Evolutionary conservation across 2,797 vertebrate genomes (phyloP).

Genomic region (Darevskia mixta): DNA sequence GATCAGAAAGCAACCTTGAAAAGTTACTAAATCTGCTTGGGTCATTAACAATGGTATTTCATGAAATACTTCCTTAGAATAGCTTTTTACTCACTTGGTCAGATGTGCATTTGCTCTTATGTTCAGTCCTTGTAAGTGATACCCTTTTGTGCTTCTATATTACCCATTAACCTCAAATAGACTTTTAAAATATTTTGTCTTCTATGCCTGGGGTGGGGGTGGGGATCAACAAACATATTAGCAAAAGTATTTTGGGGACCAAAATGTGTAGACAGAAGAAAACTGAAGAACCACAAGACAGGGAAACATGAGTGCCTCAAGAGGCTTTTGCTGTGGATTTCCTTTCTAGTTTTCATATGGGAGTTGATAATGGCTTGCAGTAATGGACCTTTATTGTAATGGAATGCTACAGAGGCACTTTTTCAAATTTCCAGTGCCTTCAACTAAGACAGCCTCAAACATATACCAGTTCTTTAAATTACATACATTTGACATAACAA

Average conservation of each 20-base stretch:
- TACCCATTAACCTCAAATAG: conserved; percentile 55
- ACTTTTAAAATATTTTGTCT: conserved; percentile 59
- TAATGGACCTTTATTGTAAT: conserved; percentile 18
- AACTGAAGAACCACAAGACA: conserved; percentile 31
- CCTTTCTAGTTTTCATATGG: conserved; percentile 29
- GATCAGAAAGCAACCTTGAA: conserved; percentile 53
- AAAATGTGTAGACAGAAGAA: conserved; percentile 18
- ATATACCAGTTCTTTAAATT: conserved; percentile 8
- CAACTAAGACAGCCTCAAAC: neutral
- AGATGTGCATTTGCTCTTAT: conserved; percentile 36
- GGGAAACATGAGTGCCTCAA: conserved; percentile 26
- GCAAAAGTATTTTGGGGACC: neutral
- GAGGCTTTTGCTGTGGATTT: conserved; percentile 5
- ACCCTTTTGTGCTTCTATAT: conserved; percentile 45
- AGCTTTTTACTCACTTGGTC: conserved; percentile 50
- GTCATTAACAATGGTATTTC: conserved; percentile 45
- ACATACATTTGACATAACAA: conserved; percentile 9
- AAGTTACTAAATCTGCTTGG: conserved; percentile 43
- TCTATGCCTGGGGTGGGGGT: conserved; percentile 35
- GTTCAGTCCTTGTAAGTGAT: conserved; percentile 38
- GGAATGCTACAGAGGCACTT: conserved; percentile 8
- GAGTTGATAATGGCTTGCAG: conserved; percentile 6
- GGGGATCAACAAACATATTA: conserved; percentile 55
- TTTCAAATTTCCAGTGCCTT: conserved; percentile 1
- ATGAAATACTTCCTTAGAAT: conserved; percentile 33